phyloP scores from a whole-genome alignment of 2,797 vertebrate species.

The Thripadectes ignobilis region DNA sequence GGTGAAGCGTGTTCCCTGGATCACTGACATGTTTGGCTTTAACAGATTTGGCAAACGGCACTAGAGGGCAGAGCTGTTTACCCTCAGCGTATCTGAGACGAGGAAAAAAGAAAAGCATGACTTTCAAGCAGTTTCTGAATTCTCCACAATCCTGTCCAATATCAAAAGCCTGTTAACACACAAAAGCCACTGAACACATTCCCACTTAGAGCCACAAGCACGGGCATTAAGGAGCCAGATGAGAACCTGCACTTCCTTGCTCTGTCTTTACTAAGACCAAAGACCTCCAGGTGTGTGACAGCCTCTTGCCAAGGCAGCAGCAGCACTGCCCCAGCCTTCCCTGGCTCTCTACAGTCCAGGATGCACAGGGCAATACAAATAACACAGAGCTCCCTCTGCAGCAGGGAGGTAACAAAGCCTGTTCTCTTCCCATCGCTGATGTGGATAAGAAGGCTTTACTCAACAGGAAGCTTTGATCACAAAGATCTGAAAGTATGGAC shows the following conservation, averaged over 20 bases:
- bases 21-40: fast-evolving
- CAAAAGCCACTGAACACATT: not conserved
- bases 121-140: not conserved
- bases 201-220: not conserved
- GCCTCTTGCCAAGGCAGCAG: not conserved
- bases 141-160: not conserved
- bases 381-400: not conserved
- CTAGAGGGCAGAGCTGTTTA: conserved; percentile 60
- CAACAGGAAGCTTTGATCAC: not conserved
- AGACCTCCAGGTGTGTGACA: not conserved
- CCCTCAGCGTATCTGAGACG: not conserved
- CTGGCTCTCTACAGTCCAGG: not conserved
- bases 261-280: not conserved
- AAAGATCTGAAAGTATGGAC: not conserved
- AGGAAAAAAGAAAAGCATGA: not conserved
- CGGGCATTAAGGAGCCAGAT: fast-evolving
- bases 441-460: not conserved
- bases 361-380: not conserved
- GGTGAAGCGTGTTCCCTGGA: not conserved
- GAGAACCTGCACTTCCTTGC: not conserved
- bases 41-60: not conserved
- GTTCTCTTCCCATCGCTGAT: not conserved
- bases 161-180: not conserved
- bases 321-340: not conserved
- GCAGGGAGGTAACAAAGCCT: not conserved